These are phyloP conservation scores for Pseudomyrmex dendroicus DNA, from an alignment of 1,140 invertebrate genomes.

Conservation along the genomic window DNA sequence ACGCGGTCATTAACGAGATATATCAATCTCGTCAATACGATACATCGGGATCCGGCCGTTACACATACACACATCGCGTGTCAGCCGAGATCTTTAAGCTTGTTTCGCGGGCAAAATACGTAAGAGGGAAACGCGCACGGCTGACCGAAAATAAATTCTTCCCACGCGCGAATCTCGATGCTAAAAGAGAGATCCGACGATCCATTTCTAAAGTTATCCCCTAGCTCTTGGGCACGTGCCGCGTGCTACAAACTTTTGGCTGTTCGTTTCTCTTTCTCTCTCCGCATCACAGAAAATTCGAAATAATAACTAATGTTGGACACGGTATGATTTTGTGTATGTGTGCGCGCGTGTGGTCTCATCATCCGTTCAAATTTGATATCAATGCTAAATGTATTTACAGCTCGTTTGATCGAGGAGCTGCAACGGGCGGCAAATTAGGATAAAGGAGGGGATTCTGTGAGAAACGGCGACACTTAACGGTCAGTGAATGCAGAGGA, in stretches of 20 bases:
- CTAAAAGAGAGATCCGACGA: conserved; percentile 74
- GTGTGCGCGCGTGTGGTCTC: too few species aligned
- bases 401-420: conserved; percentile 1
- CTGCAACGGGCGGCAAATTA: conserved; percentile 17
- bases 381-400: neutral
- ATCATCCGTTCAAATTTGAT: neutral
- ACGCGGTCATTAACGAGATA: neutral
- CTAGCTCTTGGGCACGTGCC: conserved; percentile 67
- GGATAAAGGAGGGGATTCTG: conserved; percentile 36
- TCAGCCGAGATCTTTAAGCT: conserved; percentile 68
- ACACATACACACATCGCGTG: conserved; percentile 15
- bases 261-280: conserved; percentile 30
- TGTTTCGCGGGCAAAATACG: conserved; percentile 69
- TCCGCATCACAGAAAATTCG: conserved; percentile 60
- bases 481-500: conserved; percentile 63
- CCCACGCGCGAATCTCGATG: conserved; percentile 71
- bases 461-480: conserved; percentile 63
- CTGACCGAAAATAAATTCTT: conserved; percentile 74
- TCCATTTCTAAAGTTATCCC: conserved; percentile 76
- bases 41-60: conserved; percentile 49
- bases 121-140: conserved; percentile 47
- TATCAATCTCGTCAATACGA: conserved; percentile 14
- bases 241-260: conserved; percentile 46
- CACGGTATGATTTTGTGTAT: too few species aligned
- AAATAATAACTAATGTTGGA: conserved; percentile 47